Evolutionary conservation across 1,140 invertebrate species (phyloP).

Genomic region (Drosophila guanche): DNA sequence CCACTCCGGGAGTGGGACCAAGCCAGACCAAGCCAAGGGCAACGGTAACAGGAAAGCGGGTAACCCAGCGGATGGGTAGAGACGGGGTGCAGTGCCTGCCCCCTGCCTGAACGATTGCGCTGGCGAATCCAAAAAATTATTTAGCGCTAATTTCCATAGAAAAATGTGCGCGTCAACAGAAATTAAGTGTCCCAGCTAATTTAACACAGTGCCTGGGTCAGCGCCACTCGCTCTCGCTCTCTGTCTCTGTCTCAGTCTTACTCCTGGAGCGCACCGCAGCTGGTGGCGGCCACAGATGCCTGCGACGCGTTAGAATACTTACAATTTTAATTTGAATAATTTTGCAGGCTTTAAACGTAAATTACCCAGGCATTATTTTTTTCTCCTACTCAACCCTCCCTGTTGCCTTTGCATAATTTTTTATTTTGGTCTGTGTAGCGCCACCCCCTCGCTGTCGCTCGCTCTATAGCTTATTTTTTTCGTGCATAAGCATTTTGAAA

Average conservation of each 20-base stretch:
- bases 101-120: slow-evolving; percentile 44
- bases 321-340: slow-evolving; percentile 82
- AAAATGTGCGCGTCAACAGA: slow-evolving; percentile 81
- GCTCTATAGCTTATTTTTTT: slow-evolving; percentile 56
- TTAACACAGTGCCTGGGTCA: slow-evolving; percentile 68
- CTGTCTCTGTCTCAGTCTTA: slow-evolving; percentile 12
- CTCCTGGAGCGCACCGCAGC: slow-evolving; percentile 50
- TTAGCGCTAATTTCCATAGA: slow-evolving; percentile 81
- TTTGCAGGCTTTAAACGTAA: slow-evolving; percentile 81
- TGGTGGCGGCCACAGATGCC: slow-evolving; percentile 40
- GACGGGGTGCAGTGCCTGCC: not conserved
- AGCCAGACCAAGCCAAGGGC: slow-evolving; percentile 23
- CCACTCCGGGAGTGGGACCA: too few species aligned
- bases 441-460: not conserved
- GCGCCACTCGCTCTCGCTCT: slow-evolving; percentile 29
- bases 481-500: slow-evolving; percentile 80
- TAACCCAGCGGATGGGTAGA: not conserved
- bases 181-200: slow-evolving; percentile 82
- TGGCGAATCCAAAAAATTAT: slow-evolving; percentile 76
- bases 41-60: slow-evolving; percentile 31
- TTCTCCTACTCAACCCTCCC: not conserved
- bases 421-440: slow-evolving; percentile 33
- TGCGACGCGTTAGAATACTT: slow-evolving; percentile 77
- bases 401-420: slow-evolving; percentile 51
- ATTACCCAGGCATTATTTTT: slow-evolving; percentile 73